Base-by-base conservation (phyloP, 2,797 vertebrate genomes). In the Anableps anableps region DNA sequence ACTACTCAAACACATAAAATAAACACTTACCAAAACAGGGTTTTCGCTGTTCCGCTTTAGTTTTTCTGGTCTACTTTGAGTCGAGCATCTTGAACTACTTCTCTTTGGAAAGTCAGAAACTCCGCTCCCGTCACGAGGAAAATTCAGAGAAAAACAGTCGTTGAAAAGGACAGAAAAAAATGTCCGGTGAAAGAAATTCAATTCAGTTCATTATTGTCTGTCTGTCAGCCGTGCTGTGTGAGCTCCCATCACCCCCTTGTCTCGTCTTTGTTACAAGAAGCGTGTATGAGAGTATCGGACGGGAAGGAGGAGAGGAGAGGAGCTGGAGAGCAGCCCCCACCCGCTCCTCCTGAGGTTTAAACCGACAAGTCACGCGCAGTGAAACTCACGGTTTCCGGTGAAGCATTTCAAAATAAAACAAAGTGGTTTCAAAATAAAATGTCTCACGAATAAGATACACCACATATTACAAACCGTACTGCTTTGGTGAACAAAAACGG, bases 211-310 rank as follows among this genome's bases (percentile, higher is more conserved):
- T 80, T 78, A 45, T 81, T 78, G 85, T 76, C 81, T 79, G 26
- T 76, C 21, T 82, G 80, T 75, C 84, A 78, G 45, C 70, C 29
- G 79, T 43, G 80, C 80, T 78, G 86, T 87, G 11, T 72, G 83
- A 50, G 74, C 72, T 23, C 77, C 83, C 89, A 83, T 88, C 92
- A 81, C 84, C 86, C 89, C 79, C 29, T 83, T 72, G 90, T 87
- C 83, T 91, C 85, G 84, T 85, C 92, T 95, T 95, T 95, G 94
- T 95, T 94, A 91, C 74, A 87, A 79, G 90, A 81, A 72, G 88
- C 79, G 0, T 64, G 72, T 60, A 0, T 81, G 79, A 72, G 80
- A 55, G 53, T 55, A 75, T 83, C 10, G 29, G 73, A 79, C 74
- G 45, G 83, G 78, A 85, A 81, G 72, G 80, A 81, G 72, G 11